Evolutionary conservation across 2,113 vertebrate genomes (phyloP).

Genomic region (Herpetotheres cachinnans): DNA sequence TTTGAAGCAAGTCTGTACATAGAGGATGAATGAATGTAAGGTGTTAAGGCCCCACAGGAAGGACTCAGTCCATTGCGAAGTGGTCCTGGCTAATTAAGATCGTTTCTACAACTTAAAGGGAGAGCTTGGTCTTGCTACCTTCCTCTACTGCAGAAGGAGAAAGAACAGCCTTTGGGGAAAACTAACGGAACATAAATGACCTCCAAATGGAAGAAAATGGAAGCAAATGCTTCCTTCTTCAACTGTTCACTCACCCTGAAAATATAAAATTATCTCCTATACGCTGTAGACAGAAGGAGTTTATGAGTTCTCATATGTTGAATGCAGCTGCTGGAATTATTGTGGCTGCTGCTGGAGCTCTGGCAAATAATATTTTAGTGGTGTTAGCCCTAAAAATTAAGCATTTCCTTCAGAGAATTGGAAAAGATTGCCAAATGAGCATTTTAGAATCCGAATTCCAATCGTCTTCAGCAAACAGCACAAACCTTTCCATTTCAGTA

Average conservation of each 20-base stretch:
- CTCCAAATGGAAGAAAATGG: background rate
- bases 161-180: background rate
- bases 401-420: background rate
- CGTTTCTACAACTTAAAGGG: background rate
- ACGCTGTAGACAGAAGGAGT: background rate
- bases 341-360: background rate
- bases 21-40: background rate
- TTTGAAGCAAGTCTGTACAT: background rate
- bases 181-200: background rate
- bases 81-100: background rate
- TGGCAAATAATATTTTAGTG: background rate
- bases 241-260: background rate
- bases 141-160: background rate
- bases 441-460: background rate
- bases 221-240: background rate
- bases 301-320: background rate
- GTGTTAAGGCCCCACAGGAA: background rate
- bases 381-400: background rate
- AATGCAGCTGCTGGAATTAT: background rate
- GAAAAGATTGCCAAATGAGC: background rate
- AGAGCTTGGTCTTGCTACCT: background rate
- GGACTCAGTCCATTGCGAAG: background rate
- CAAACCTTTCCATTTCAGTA: background rate
- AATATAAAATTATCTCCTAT: background rate
- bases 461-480: rapidly evolving